Conservation (phyloP, 2,113 vertebrate genomes). For the Chrysemys picta region DNA sequence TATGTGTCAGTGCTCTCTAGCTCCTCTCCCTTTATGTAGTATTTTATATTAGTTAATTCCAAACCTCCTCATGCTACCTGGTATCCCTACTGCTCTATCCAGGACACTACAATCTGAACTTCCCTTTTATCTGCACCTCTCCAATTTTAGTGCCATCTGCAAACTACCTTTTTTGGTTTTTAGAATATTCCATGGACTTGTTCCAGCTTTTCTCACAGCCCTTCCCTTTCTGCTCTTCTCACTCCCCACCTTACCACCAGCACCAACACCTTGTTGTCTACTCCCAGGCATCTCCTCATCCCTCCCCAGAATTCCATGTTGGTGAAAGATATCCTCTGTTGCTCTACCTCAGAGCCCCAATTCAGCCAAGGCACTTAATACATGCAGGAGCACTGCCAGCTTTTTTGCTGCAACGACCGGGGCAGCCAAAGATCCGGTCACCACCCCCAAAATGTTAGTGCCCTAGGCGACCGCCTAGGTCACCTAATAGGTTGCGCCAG, state of each 20-base stretch:
- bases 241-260: background rate
- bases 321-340: background rate
- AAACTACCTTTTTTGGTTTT: background rate
- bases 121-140: background rate
- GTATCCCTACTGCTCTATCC: background rate
- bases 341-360: background rate
- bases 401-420: too few species aligned
- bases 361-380: background rate
- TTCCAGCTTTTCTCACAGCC: background rate
- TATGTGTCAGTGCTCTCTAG: background rate
- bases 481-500: too few species aligned
- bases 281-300: background rate
- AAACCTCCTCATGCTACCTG: background rate
- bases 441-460: too few species aligned
- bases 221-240: background rate
- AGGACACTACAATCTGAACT: background rate
- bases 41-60: background rate
- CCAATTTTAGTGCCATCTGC: background rate
- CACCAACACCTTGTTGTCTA: background rate
- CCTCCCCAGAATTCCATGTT: background rate
- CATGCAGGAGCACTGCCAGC: too few species aligned
- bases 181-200: background rate
- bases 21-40: background rate
- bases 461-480: too few species aligned
- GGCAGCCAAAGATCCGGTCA: too few species aligned